Evolutionary conservation across 1,140 invertebrate genomes (phyloP).

Genomic region (Leptinotarsa lineolata): DNA sequence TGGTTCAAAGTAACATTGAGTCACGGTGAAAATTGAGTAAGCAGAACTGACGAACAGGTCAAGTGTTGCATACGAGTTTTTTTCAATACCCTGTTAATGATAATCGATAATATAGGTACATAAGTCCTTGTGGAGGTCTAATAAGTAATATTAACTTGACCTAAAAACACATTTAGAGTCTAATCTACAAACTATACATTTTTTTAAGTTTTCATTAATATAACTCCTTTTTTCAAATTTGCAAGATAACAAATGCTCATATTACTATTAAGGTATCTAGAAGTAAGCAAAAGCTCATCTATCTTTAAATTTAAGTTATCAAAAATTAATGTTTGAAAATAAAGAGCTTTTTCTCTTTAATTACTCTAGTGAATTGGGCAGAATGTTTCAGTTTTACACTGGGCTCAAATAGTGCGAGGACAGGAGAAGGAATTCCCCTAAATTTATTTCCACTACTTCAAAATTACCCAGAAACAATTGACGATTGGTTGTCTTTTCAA

Average conservation of each 20-base stretch:
- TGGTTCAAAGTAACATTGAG: too few species aligned
- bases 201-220: slow-evolving; percentile 35
- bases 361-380: slow-evolving; percentile 29
- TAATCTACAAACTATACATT: slow-evolving; percentile 36
- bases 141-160: slow-evolving; percentile 34
- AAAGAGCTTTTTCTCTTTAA: slow-evolving; percentile 20
- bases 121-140: slow-evolving; percentile 42
- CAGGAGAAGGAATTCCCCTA: neutral
- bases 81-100: neutral
- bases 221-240: slow-evolving; percentile 46
- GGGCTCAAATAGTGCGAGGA: neutral
- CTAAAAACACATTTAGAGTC: slow-evolving; percentile 16
- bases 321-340: slow-evolving; percentile 32
- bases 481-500: too few species aligned
- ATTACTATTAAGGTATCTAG: slow-evolving; percentile 38
- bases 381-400: slow-evolving; percentile 23
- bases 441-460: too few species aligned
- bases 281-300: slow-evolving; percentile 45
- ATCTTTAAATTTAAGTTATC: slow-evolving; percentile 31
- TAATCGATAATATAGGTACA: slow-evolving; percentile 44
- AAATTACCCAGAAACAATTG: too few species aligned
- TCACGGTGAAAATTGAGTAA: too few species aligned
- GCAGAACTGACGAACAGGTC: too few species aligned
- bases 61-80: neutral
- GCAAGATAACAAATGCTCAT: slow-evolving; percentile 53